Conservation (phyloP, 2,797 vertebrate species). For the Paguma larvata region DNA sequence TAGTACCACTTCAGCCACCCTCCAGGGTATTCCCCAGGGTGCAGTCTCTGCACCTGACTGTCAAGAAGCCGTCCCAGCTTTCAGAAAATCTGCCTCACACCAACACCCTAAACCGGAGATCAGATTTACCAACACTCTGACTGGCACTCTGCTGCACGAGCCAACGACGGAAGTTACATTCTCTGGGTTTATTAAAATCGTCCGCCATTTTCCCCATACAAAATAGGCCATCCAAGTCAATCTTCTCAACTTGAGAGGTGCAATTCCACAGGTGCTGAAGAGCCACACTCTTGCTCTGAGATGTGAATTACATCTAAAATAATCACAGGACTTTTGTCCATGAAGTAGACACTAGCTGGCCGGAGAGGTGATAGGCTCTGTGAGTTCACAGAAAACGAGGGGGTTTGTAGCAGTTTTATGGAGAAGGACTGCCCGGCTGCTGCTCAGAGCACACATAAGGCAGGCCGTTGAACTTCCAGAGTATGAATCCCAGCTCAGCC, state of each 20-base stretch:
- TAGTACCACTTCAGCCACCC: accelerated
- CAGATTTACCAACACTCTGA: not conserved
- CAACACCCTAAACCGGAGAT: not conserved
- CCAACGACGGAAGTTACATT: not conserved
- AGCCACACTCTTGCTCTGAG: not conserved
- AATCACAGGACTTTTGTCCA: not conserved
- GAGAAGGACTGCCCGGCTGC: not conserved
- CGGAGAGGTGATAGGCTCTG: not conserved
- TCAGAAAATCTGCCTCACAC: not conserved
- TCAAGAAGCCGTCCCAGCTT: not conserved
- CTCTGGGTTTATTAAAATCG: not conserved
- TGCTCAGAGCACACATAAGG: not conserved
- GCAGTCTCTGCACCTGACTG: not conserved
- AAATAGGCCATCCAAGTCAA: not conserved
- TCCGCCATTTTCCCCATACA: not conserved
- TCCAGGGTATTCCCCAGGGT: not conserved
- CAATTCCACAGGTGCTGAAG: not conserved
- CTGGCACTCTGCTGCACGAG: not conserved
- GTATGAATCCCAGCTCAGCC: not conserved
- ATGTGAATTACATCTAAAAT: not conserved
- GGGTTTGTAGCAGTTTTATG: not conserved
- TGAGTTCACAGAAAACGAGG: not conserved
- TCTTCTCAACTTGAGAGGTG: not conserved
- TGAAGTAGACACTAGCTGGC: not conserved
- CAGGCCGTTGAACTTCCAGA: not conserved